These are phyloP conservation scores for Baryphthengus martii DNA, from an alignment of 2,113 vertebrate genomes.

Conservation along the genomic window DNA sequence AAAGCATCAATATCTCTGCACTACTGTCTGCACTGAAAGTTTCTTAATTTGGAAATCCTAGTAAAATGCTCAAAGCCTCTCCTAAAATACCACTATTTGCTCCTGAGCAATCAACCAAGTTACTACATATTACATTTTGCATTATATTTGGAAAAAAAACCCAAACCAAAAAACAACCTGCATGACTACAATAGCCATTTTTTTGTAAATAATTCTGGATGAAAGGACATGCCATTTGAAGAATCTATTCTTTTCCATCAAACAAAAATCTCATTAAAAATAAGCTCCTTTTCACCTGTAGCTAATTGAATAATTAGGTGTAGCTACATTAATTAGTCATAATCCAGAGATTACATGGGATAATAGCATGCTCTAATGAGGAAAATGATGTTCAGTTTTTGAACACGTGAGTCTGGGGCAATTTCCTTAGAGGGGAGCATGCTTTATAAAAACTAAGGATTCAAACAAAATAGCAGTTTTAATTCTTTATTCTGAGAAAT, in stretches of 20 bases:
- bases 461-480: background rate
- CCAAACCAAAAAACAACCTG: background rate
- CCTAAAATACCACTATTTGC: slow-evolving; percentile 4
- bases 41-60: background rate
- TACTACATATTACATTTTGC: background rate
- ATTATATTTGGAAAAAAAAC: background rate
- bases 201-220: background rate
- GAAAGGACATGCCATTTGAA: background rate
- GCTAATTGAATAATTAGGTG: slow-evolving; percentile 12
- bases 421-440: background rate
- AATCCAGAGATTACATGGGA: slow-evolving; percentile 39
- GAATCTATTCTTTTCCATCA: background rate
- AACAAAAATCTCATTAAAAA: slow-evolving; percentile 39
- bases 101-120: background rate
- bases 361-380: background rate
- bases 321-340: slow-evolving; percentile 29
- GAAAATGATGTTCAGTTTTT: background rate
- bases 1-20: background rate
- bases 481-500: background rate
- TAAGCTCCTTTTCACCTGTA: slow-evolving; percentile 35
- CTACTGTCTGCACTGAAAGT: background rate
- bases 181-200: background rate
- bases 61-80: slow-evolving; percentile 34
- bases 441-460: background rate
- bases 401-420: background rate